Evolutionary conservation across 1,140 invertebrate genomes (phyloP), one percentile per base, ranked within the genome.

Genomic region (Caerostris darwini): DNA sequence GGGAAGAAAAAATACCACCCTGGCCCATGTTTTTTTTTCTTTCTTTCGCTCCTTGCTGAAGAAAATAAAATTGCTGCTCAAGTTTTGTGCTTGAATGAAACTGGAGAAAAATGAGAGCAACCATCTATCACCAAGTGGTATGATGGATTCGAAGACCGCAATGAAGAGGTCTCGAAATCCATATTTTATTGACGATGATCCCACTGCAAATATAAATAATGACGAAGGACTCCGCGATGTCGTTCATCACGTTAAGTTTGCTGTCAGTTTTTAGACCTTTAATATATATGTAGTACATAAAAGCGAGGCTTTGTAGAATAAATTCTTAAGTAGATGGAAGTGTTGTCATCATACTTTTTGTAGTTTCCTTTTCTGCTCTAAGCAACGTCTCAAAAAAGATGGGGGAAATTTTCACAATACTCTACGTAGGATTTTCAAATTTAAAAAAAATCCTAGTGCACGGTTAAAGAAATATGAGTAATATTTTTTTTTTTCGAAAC

Each of bases 91-190:
- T 3, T 17, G 17, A 61, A 69, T 19, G 83, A 93, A 86, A 93
- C 53, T 71, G 5, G 85, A 86, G 83, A 69, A n/a, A 77, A 81
- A 85, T 71, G 81, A 64, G 64, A 67, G 82, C 54, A n/a, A 64
- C 85, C 85, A 93, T 93, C 69, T 64, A 93, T 93, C 92, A 77
- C 10, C 64, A 10, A 85, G 57, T 57, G 53, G 69, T 82, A 34
- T 93, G 92, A 93, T 93, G 85, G 92, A 93, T 93, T 88, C 54
- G 67, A 59, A 67, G n/a, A 61, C 7, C 64, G 53, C 67, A 81
- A 93, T 93, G 92, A 93, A 93, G 92, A 93, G 92, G 85, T 93
- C 85, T 87, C 83, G 54, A 93, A 93, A 93, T 93, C 92, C 92
- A 93, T 93, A 93, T 93, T 93, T 93, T 93, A 93, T 87, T 87